Evolutionary conservation across 2,888 invertebrate species (phyloP).

Genomic region (Acrocyrtus sp.): DNA sequence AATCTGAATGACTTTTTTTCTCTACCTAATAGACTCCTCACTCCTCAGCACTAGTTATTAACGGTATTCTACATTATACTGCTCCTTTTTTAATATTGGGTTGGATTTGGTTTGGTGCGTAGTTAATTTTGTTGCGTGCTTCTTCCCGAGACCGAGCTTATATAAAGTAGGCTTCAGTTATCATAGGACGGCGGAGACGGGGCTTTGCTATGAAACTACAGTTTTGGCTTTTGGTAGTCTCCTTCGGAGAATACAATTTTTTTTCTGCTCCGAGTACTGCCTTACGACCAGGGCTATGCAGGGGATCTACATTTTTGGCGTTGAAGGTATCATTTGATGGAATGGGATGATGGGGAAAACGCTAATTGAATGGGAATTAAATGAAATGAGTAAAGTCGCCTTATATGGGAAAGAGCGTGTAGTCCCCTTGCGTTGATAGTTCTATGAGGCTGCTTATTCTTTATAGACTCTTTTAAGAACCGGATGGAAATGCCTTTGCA

Average conservation of each 20-base stretch:
- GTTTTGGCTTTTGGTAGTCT: neutral
- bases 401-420: no score
- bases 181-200: neutral
- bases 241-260: neutral
- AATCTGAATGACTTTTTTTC: neutral
- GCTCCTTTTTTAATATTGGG: no score
- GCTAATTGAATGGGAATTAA: slow-evolving; percentile 57
- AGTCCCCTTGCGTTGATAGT: slow-evolving; percentile 36
- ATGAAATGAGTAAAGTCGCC: slow-evolving; percentile 45
- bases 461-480: slow-evolving; percentile 26
- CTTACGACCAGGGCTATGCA: slow-evolving; percentile 1
- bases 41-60: neutral
- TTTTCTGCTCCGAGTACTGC: neutral
- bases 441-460: slow-evolving; percentile 17
- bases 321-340: slow-evolving; percentile 42
- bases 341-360: slow-evolving; percentile 40
- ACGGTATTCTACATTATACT: neutral
- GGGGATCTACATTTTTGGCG: slow-evolving; percentile 30
- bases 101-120: neutral
- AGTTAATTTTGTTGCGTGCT: neutral
- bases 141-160: no score
- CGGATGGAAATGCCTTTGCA: slow-evolving; percentile 11
- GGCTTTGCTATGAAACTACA: neutral
- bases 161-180: no score
- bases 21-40: neutral